Percentiles rank a stretch among this genome's conserved stretches.
Conservation (phyloP, 92 coral and sea anemone species). For the Siderastrea siderea region DNA sequence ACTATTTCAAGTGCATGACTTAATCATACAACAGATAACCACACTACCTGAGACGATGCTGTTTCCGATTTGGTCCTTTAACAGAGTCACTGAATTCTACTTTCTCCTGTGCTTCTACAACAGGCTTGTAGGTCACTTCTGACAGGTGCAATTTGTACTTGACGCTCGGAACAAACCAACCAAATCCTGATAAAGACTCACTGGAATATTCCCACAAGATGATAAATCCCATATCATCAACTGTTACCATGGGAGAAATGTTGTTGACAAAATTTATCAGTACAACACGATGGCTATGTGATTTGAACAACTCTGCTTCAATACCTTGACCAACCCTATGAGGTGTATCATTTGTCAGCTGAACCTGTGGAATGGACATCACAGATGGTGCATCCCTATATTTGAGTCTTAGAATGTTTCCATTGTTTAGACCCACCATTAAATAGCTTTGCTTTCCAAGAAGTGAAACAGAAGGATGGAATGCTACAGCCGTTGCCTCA, state of each 20-base stretch:
- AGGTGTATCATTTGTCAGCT: conserved; percentile 34
- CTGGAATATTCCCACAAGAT: conserved; percentile 80
- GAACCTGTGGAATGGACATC: conserved; percentile 35
- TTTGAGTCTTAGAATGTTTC: conserved; percentile 76
- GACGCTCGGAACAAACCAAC: conserved; percentile 81
- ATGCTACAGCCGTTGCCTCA: conserved; percentile 61
- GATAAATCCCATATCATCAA: conserved; percentile 74
- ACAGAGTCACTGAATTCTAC: conserved; percentile 76
- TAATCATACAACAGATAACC: neutral
- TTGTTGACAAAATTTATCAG: conserved; percentile 76
- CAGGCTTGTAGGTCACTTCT: conserved; percentile 82
- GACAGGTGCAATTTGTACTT: conserved; percentile 79
- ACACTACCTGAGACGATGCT: conserved; percentile 25
- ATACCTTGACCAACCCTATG: conserved; percentile 69
- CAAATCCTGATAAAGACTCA: conserved; percentile 82
- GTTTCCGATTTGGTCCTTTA: conserved; percentile 59
- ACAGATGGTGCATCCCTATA: conserved; percentile 9
- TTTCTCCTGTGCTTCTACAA: conserved; percentile 64
- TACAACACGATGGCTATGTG: conserved; percentile 69
- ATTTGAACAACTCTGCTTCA: conserved; percentile 85
- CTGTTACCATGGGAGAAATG: conserved; percentile 74
- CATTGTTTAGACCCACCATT: conserved; percentile 79
- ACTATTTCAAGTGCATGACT: too few relatives aligned
- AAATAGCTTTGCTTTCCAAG: conserved; percentile 78
- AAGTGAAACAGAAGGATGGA: conserved; percentile 78